phyloP scores from a whole-genome alignment of 2,888 invertebrate species.

The Esperia sulphurella region DNA sequence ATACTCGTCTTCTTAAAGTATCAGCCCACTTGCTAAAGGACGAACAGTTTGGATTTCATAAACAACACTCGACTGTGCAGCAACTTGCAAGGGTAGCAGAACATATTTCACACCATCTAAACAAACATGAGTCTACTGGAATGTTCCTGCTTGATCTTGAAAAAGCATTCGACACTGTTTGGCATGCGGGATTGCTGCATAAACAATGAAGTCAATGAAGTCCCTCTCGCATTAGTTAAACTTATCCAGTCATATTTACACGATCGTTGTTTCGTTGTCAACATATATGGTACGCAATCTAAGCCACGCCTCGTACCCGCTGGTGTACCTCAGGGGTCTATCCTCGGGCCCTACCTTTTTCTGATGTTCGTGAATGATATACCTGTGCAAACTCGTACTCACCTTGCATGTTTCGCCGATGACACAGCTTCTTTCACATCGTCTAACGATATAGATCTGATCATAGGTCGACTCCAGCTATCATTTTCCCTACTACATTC shows the following conservation, averaged over 20 bases:
- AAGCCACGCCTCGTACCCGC: neutral
- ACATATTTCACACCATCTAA: constrained; percentile 5
- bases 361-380: constrained; percentile 5
- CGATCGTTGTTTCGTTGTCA: neutral
- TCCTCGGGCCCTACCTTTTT: constrained; percentile 9
- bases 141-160: constrained; percentile 8
- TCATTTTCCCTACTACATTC: constrained; percentile 3
- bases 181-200: constrained; percentile 8
- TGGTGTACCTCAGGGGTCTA: constrained; percentile 12
- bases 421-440: constrained; percentile 11
- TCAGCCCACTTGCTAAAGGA: neutral
- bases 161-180: constrained; percentile 9
- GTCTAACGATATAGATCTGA: constrained; percentile 3
- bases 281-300: neutral
- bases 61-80: constrained; percentile 6
- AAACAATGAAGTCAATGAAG: neutral
- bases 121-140: constrained; percentile 5
- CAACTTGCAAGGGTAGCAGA: constrained; percentile 10
- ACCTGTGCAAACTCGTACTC: constrained; percentile 2
- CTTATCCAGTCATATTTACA: constrained; percentile 3
- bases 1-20: neutral
- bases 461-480: constrained; percentile 9
- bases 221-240: constrained; percentile 1
- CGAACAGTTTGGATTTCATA: constrained; percentile 13
- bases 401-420: constrained; percentile 10